phyloP scores from a whole-genome alignment of 2,797 vertebrate genomes.

The Scolopax rusticola region DNA sequence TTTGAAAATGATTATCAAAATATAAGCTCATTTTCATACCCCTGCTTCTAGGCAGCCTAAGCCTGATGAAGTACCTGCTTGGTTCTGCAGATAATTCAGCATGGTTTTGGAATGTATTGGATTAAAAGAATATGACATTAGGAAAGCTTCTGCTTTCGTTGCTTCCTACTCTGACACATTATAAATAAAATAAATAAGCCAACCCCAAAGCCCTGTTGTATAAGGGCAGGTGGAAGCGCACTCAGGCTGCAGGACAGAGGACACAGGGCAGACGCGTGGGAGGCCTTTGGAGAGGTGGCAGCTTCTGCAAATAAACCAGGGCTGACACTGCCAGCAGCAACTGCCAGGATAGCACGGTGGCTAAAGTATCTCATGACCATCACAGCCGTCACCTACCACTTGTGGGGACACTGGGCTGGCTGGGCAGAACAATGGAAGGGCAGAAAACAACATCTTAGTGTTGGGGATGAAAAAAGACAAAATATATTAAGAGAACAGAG shows the following conservation, averaged over 20 bases:
- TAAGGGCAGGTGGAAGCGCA: neutral
- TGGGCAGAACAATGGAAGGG: neutral
- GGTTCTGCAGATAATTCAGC: neutral
- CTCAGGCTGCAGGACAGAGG: neutral
- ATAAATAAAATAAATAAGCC: neutral
- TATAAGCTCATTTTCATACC: neutral
- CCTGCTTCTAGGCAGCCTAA: neutral
- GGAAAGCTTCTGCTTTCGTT: neutral
- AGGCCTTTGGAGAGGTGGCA: neutral
- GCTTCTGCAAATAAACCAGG: neutral
- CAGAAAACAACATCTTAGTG: neutral
- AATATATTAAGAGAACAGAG: neutral
- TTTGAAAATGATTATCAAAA: neutral
- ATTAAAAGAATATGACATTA: neutral
- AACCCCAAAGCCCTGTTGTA: neutral
- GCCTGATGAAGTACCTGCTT: neutral
- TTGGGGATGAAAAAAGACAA: neutral
- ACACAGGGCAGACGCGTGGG: neutral
- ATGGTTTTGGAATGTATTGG: neutral
- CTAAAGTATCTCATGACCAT: neutral
- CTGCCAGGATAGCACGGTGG: neutral
- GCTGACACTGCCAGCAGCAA: neutral
- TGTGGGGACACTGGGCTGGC: neutral
- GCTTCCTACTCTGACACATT: neutral
- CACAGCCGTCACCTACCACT: neutral